phyloP scores from a whole-genome alignment of 2,888 invertebrate species.

The Pharmacophagus antenor region DNA sequence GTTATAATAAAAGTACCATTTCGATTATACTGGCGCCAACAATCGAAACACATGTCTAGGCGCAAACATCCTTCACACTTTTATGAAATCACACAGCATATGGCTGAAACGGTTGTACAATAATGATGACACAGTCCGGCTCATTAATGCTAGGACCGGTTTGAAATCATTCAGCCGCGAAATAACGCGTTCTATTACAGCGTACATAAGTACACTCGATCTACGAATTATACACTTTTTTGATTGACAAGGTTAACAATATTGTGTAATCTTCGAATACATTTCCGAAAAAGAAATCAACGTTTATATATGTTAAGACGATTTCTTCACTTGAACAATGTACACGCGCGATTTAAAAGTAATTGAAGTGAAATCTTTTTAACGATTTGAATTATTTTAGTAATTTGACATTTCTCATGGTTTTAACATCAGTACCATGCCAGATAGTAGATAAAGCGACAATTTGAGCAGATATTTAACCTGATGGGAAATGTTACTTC shows the following conservation, averaged over 20 bases:
- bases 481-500: too few relatives aligned
- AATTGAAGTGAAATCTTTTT: background rate
- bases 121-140: conserved; percentile 31
- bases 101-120: conserved; percentile 39
- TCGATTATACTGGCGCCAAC: conserved; percentile 45
- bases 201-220: conserved; percentile 1
- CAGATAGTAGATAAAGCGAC: too few relatives aligned
- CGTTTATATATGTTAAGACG: background rate
- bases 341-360: background rate
- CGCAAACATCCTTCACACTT: conserved; percentile 42
- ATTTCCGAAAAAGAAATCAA: conserved; percentile 17
- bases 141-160: conserved; percentile 25
- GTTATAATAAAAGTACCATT: conserved; percentile 36
- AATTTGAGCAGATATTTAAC: too few relatives aligned
- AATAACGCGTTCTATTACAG: conserved; percentile 18
- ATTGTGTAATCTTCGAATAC: conserved; percentile 13
- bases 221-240: conserved; percentile 11
- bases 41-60: conserved; percentile 57
- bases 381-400: background rate
- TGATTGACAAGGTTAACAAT: conserved; percentile 14
- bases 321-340: background rate
- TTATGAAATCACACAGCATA: conserved; percentile 42
- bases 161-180: conserved; percentile 30
- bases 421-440: background rate
- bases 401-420: background rate